Base-by-base conservation (phyloP, 92 coral and sea anemone species). In the Pocillopora grandis region DNA sequence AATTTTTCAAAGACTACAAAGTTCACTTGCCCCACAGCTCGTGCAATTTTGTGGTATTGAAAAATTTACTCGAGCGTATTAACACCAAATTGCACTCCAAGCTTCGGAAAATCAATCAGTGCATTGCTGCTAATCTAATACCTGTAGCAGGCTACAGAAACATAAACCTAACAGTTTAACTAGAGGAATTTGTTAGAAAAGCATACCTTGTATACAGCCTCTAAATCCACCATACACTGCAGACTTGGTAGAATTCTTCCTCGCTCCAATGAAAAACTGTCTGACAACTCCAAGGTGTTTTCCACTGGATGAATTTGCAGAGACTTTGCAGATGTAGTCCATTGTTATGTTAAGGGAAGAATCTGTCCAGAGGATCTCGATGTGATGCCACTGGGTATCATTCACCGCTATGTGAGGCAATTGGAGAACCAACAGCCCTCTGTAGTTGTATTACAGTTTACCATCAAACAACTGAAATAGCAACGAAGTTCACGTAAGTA, bases 311-410 rank as follows among this genome's bases (percentile, higher is more conserved):
- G 86, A 21, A 14, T 77, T 67, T 13, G 70, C 81, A 35, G 89
- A 71, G 2, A 77, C 77, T 27, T 80, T 59, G 82, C 90, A 88
- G 81, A 96, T 86, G 76, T 90, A 92, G 77, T 96, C 95, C 12
- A 88, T 79, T 52, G 90, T 83, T 52, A 96, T 49, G 62, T 70
- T 61, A 21, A 90, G 91, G 19, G 75, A n/a, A 74, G 20, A 86
- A 81, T 77, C 71, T 1, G 85, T 78, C 98, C 98, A 96, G 60
- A 94, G 90, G 80, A 96, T 76, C 0, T 91, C 89, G 76, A 94
- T 98, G 75, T 89, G 90, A 80, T 96, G 99, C 99, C 99, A 96
- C 68, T 69, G 78, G 7, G 98, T 94, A 60, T 92, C 94, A 79
- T 92, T 83, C 12, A 94, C 92, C 55, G 71, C 80, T 49, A 90